A percentile compares a stretch with the other conserved stretches of the same genome.
Conservation (phyloP, 2,797 vertebrate species). For the Oreonectes daqikongensis region DNA sequence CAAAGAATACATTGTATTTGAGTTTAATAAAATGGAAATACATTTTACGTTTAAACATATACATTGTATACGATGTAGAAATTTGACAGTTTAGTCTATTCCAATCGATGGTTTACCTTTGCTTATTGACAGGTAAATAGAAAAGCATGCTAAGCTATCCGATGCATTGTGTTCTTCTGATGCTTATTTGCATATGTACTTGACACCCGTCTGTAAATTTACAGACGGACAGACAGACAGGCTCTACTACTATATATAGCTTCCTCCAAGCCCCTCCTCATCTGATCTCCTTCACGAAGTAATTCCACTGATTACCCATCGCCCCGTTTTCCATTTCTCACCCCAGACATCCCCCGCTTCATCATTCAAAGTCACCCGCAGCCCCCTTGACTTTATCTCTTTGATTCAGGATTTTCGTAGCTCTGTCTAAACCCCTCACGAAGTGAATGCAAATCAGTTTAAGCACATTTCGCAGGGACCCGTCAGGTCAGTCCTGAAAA, state of each 20-base stretch:
- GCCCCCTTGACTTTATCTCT: slow-evolving; percentile 30
- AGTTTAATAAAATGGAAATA: too few relatives aligned
- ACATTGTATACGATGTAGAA: too few relatives aligned
- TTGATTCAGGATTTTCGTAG: slow-evolving; percentile 37
- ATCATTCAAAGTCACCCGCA: slow-evolving; percentile 51
- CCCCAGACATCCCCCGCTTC: background rate
- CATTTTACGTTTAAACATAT: too few relatives aligned
- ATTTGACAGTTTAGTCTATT: too few relatives aligned
- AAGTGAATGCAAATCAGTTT: slow-evolving; percentile 68
- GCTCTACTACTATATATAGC: background rate
- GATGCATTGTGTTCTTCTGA: background rate
- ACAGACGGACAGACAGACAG: background rate
- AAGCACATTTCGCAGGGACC: slow-evolving; percentile 59
- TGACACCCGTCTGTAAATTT: too few relatives aligned
- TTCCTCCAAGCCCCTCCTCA: background rate
- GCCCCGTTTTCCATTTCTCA: slow-evolving; percentile 40
- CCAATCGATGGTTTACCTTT: too few relatives aligned
- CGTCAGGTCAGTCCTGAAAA: slow-evolving; percentile 48
- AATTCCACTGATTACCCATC: slow-evolving; percentile 48
- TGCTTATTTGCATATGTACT: too few relatives aligned
- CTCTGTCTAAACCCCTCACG: slow-evolving; percentile 43
- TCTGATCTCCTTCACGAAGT: slow-evolving; percentile 10
- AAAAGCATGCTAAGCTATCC: too few relatives aligned
- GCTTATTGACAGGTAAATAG: too few relatives aligned
- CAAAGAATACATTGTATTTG: too few relatives aligned